Percentiles rank a stretch among this genome's conserved stretches.
Evolutionary conservation across 2,888 invertebrate genomes (phyloP).

Genomic region (Bimastos eiseni): DNA sequence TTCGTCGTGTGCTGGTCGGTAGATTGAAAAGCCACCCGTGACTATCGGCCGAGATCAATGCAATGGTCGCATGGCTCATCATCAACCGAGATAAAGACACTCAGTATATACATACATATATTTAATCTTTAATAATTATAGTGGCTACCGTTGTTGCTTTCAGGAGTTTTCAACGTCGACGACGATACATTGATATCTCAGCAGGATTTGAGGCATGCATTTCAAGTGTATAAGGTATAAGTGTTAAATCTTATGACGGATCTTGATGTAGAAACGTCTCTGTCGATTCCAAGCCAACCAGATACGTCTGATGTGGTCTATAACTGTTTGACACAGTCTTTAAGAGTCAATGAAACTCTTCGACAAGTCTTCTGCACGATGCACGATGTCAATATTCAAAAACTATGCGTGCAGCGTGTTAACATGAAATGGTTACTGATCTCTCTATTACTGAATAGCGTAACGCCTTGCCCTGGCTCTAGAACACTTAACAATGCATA

Average conservation of each 20-base stretch:
- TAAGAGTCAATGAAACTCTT: background rate
- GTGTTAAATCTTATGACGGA: background rate
- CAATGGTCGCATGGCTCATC: too few relatives aligned
- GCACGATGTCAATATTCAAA: background rate
- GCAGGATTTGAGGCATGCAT: background rate
- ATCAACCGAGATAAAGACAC: too few relatives aligned
- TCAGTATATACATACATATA: too few relatives aligned
- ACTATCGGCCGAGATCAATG: too few relatives aligned
- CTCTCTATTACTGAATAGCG: too few relatives aligned
- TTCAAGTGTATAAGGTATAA: background rate
- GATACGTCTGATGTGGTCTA: background rate
- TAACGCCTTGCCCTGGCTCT: too few relatives aligned
- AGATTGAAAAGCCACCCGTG: too few relatives aligned
- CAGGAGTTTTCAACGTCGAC: constrained; percentile 13
- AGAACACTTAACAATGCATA: too few relatives aligned
- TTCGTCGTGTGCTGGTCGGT: too few relatives aligned
- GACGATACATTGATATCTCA: background rate
- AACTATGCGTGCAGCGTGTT: too few relatives aligned
- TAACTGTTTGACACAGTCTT: background rate
- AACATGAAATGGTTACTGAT: too few relatives aligned
- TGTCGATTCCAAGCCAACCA: background rate
- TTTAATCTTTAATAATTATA: too few relatives aligned
- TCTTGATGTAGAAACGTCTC: background rate
- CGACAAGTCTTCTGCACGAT: background rate
- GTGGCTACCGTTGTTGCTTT: background rate